Evolutionary conservation across 2,113 vertebrate species (phyloP), one percentile per base, ranked within the genome.

Genomic region (Steatornis caripensis): DNA sequence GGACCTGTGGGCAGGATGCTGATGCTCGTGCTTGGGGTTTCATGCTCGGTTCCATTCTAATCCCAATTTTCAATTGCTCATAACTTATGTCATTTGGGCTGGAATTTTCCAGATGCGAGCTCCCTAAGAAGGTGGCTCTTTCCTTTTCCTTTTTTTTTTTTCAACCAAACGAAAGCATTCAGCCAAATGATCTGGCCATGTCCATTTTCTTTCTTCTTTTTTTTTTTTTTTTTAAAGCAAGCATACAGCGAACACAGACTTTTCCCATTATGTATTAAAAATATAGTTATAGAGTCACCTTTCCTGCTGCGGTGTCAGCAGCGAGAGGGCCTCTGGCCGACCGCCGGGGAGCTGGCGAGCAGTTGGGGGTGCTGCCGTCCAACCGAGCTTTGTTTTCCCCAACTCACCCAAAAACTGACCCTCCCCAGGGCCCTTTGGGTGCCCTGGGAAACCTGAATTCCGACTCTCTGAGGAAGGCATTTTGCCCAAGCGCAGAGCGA

Each of bases 201-300:
- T 86, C 91, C 83, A 6, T 80, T 92, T 88, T 76, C 14, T 58
- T 84, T 61, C 17, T 75, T n/a, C 3, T 39, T 15, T 34, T 26
- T 14, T 54, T 36, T 61, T 58, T 57, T 43, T 75, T 83, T 86
- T 61, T 81, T 71, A 64, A 2, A n/a, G 79, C 30, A 24, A 88
- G 61, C 57, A 49, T 48, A 51, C 57, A 79, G 57, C 8, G 1
- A 84, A 65, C 87, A 76, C 96, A 97, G 90, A 95, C 58, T 97
- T 95, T 96, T 97, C 89, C 88, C 74, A 95, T 97, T 96, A 95
- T 65, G 68, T 68, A 85, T 93, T 85, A 84, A 91, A 93, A 83
- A 76, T 82, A 46, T 64, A 89, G 90, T 79, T 96, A 41, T 5
- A 81, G 64, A 81, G 70, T 89, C 90, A 93, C 96, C 84, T 93